Conservation (phyloP, 1,140 invertebrate species). For the Prorops nasuta region DNA sequence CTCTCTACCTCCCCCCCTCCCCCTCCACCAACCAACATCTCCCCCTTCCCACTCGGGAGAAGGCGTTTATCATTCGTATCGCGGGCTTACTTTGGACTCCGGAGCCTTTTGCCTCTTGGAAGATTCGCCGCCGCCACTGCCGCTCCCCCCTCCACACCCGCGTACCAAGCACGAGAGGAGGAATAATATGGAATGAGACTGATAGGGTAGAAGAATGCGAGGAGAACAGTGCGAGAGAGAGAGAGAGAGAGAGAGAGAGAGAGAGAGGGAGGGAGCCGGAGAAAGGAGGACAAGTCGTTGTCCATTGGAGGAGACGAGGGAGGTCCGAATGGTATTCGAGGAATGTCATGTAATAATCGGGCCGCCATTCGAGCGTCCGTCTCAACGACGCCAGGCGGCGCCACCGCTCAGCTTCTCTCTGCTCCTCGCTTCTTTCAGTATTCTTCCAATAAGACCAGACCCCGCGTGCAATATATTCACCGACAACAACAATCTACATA, state of each 20-base stretch:
- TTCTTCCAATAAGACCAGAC: too few relatives aligned
- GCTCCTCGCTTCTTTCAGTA: too few relatives aligned
- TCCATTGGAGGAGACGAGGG: constrained; percentile 29
- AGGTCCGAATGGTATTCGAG: constrained; percentile 48
- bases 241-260: constrained; percentile 17
- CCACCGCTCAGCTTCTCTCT: constrained; percentile 36
- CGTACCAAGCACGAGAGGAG: too few relatives aligned
- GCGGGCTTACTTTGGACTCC: constrained; percentile 25
- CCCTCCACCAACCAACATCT: too few relatives aligned
- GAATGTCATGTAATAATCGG: constrained; percentile 57
- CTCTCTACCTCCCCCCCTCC: too few relatives aligned
- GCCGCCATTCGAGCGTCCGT: constrained; percentile 34
- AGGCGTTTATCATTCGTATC: constrained; percentile 35
- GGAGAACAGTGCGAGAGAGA: constrained; percentile 18
- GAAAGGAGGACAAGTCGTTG: constrained; percentile 25
- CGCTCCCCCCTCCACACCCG: too few relatives aligned
- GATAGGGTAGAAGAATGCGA: too few relatives aligned
- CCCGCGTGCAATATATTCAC: too few relatives aligned
- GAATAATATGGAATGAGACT: too few relatives aligned
- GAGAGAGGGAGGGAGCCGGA: constrained; percentile 15
- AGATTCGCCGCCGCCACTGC: constrained; percentile 16
- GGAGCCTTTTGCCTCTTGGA: constrained; percentile 24
- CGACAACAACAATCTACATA: too few relatives aligned
- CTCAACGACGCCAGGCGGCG: constrained; percentile 42
- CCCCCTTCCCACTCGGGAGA: too few relatives aligned